Evolutionary conservation across 2,113 vertebrate species (phyloP).

Genomic region (Perca schrenkii): DNA sequence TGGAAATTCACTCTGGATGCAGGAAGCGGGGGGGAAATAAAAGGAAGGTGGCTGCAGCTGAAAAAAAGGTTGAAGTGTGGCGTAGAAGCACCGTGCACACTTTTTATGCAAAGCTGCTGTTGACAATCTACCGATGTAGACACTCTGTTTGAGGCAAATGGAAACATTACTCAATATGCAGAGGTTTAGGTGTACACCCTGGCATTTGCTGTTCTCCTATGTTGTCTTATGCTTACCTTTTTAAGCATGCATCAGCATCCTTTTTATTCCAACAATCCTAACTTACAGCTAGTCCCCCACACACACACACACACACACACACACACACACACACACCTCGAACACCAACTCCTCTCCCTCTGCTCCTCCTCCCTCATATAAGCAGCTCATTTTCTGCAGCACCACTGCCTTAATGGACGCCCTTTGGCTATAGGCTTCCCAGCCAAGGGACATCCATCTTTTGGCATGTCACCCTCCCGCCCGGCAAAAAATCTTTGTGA

Average conservation of each 20-base stretch:
- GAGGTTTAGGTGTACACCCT: conserved; percentile 11
- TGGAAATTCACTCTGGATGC: conserved; percentile 95
- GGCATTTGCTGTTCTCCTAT: conserved; percentile 1
- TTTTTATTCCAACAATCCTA: conserved; percentile 45
- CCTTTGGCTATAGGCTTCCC: conserved; percentile 95
- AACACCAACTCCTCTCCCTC: conserved; percentile 51
- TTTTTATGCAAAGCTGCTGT: conserved; percentile 25
- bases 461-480: conserved; percentile 92
- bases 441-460: conserved; percentile 99
- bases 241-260: conserved; percentile 38
- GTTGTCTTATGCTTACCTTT: conserved; percentile 10
- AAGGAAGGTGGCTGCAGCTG: conserved; percentile 38
- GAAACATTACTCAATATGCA: conserved; percentile 39
- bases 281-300: conserved; percentile 12
- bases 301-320: conserved; percentile 15
- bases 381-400: conserved; percentile 91
- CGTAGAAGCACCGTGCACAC: neutral
- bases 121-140: conserved; percentile 28
- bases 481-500: conserved; percentile 99
- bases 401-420: conserved; percentile 96
- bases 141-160: conserved; percentile 34
- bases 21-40: conserved; percentile 39
- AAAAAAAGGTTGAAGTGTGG: conserved; percentile 30
- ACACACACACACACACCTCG: conserved; percentile 32
- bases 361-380: conserved; percentile 82